A percentile compares a stretch with the other conserved stretches of the same genome.
Evolutionary conservation across 1,140 invertebrate genomes (phyloP).

Genomic region (Ridgeia piscesae): DNA sequence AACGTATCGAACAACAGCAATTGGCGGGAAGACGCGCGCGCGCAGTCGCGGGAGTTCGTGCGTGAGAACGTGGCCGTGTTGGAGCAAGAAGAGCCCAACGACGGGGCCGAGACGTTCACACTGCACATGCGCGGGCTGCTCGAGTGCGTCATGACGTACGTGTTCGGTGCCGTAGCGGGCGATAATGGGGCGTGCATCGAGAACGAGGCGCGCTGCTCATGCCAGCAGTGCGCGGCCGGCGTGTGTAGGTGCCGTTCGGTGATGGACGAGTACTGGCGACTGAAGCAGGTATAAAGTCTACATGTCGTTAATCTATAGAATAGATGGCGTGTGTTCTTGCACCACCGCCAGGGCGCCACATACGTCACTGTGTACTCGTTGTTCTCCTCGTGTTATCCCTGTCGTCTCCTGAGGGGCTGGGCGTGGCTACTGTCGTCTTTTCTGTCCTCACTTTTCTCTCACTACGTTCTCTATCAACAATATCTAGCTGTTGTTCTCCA

Average conservation of each 20-base stretch:
- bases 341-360: no score
- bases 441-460: no score
- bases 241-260: neutral
- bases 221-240: no score
- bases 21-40: neutral
- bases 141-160: slow-evolving; percentile 3
- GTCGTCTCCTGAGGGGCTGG: no score
- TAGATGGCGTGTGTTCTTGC: no score
- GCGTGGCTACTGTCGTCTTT: no score
- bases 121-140: neutral
- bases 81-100: no score
- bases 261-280: neutral
- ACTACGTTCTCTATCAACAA: no score
- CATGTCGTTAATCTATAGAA: neutral
- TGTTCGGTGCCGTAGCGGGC: neutral
- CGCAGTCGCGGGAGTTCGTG: neutral
- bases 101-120: neutral
- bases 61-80: neutral
- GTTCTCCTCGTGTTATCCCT: no score
- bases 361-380: no score
- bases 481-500: no score
- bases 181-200: neutral
- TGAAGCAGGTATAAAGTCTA: neutral
- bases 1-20: neutral
- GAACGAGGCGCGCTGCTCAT: neutral